Evolutionary conservation across 2,888 invertebrate species (phyloP), one percentile per base, ranked within the genome.

Genomic region (Erannis defoliaria): DNA sequence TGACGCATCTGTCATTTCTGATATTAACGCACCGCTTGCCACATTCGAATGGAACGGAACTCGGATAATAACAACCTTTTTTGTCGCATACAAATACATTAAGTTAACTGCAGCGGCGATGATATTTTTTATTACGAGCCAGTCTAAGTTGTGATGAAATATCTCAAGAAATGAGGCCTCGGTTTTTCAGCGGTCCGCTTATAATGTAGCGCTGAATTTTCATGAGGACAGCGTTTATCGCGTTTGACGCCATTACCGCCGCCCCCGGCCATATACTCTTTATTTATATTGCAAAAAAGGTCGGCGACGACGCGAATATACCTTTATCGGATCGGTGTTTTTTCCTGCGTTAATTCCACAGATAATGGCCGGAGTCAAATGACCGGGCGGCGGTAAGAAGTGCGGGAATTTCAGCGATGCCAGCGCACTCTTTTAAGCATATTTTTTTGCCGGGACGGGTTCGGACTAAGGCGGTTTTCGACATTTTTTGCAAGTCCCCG

Each of bases 361-460:
- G 90, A 90, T 92, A 91, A 91, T 92, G 91, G 91, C 76, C 76
- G 82, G 84, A 90, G 91, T 91, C 90, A 93, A 91, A 91, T 93
- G 92, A 91, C 85, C 81, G 85, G 80, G 82, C 79, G 56, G 81
- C 80, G 72, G 82, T 86, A 93, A 93, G 92, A 91, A 90, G 85
- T 85, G 74, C 80, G 85, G 88, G 91, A 92, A 92, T 93, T 88
- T 88, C 82, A 90, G 90, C 88, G 86, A 91, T 91, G 91, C 80
- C 80, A 80, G 90, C 88, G 85, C 88, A 86, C 82, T 89, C 89
- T 92, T 91, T 90, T 89, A 90, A 88, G 82, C 80, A 77, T 75
- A 77, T 86, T 91, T 91, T 90, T 88, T 91, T 88, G 81, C 67
- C 56, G 67, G 77, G 82, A 81, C 85, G 78, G 82, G 85, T 85